phyloP scores from a whole-genome alignment of 2,888 invertebrate genomes.

The Gryllus longicercus region DNA sequence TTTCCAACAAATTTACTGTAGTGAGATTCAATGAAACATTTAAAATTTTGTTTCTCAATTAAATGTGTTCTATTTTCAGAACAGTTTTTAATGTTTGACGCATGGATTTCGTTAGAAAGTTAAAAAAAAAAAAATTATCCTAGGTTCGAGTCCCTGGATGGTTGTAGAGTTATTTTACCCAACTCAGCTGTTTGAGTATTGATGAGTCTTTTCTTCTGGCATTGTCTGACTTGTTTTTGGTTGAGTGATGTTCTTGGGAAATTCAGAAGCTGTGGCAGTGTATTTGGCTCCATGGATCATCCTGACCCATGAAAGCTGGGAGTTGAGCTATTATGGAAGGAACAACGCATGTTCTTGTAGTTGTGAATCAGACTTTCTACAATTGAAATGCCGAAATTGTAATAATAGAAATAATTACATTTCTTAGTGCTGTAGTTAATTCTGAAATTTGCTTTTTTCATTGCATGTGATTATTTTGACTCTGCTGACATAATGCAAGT shows the following conservation, averaged over 20 bases:
- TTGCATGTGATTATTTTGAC: not conserved
- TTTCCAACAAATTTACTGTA: too few species aligned
- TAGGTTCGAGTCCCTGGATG: constrained; percentile 11
- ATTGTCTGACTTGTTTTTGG: not conserved
- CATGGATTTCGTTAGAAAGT: too few species aligned
- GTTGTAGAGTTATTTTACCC: not conserved
- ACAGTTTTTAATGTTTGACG: too few species aligned
- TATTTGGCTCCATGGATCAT: not conserved
- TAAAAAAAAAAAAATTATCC: too few species aligned
- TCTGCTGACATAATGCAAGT: not conserved
- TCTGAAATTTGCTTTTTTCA: not conserved
- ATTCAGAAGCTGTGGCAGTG: not conserved
- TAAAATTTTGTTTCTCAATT: too few species aligned
- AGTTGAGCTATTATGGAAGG: not conserved
- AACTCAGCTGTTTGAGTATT: too few species aligned
- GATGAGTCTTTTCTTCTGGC: not conserved
- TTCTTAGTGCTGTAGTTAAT: not conserved
- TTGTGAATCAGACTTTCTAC: not conserved
- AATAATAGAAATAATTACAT: not conserved
- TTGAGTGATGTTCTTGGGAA: not conserved
- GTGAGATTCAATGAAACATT: too few species aligned
- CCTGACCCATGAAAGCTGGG: not conserved
- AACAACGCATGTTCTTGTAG: not conserved
- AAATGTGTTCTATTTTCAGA: too few species aligned
- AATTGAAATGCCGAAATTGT: not conserved